Base-by-base conservation (phyloP, 2,113 vertebrate species). In the Protomyctophum bolini region DNA sequence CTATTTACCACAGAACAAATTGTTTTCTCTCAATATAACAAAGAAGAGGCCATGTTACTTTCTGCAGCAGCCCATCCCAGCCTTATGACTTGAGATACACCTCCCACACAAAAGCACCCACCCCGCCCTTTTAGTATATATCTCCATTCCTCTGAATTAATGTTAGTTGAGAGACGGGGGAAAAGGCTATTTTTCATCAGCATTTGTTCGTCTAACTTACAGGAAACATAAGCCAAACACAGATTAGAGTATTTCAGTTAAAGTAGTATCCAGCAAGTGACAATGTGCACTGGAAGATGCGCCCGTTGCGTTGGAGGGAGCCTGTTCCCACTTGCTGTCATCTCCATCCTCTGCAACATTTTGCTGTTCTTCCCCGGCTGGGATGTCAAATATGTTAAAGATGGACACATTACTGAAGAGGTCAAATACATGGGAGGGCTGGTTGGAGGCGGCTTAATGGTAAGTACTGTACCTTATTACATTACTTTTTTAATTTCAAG, bases 361-460 rank as follows among this genome's bases (percentile, higher is more conserved):
- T 81, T 94, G 0, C 70, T 95, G 57, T 94, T 94, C 60, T 95
- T 95, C 73, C 94, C 94, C 0, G 83, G 50, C 3, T 93, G 92
- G 74, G 83, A 86, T 0, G 9, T 81, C 15, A 73, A 86, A 5
- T 94, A 92, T 0, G 86, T 88, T 1, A 33, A 86, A 45, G 87
- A 93, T 3, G 87, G 84, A 33, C 60, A 86, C 8, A 85, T 95
- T 12, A 94, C 94, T 0, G 85, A 90, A 12, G 94, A 94, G 72
- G 93, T 95, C 29, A 92, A 93, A 50, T 94, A 93, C 81, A 90
- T 95, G 87, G 93, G 94, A 2, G 94, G 94, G 4, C 60, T 95
- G 3, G 6, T 95, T 0, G 94, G 94, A 78, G 94, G 93, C 0
- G 94, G 94, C 0, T 0, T 92, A 2, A 57, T 94, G 94, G 94